Evolutionary conservation across 2,113 vertebrate genomes (phyloP).

Genomic region (Lophura nycthemera): DNA sequence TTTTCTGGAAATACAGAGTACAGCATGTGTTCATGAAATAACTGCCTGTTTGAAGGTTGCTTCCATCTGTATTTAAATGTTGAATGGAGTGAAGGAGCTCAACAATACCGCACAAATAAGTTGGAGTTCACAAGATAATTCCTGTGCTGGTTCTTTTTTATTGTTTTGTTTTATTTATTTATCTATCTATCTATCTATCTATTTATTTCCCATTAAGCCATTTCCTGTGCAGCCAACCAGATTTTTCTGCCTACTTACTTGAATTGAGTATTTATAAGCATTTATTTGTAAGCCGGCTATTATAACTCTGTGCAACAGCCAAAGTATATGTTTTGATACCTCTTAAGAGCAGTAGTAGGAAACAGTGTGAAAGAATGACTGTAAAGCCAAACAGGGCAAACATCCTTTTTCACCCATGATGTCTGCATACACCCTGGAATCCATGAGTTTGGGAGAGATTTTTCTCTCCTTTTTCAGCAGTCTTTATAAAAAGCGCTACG

Average conservation of each 20-base stretch:
- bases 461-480: not conserved
- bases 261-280: not conserved
- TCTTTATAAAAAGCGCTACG: not conserved
- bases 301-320: not conserved
- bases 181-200: not conserved
- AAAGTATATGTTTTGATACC: not conserved
- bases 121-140: not conserved
- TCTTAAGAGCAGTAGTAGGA: not conserved
- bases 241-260: conserved; percentile 1
- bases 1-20: not conserved
- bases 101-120: not conserved
- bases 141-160: not conserved
- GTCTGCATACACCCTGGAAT: not conserved
- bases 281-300: not conserved
- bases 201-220: not conserved
- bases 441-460: not conserved
- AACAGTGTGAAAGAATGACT: not conserved
- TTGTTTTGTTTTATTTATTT: not conserved
- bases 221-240: not conserved
- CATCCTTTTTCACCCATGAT: not conserved
- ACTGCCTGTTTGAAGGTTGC: not conserved
- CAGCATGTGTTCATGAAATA: not conserved
- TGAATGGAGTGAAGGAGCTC: not conserved
- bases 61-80: not conserved
- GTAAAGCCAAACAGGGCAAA: not conserved